phyloP scores from a whole-genome alignment of 1,140 invertebrate genomes.

The Apolygus lucorum region DNA sequence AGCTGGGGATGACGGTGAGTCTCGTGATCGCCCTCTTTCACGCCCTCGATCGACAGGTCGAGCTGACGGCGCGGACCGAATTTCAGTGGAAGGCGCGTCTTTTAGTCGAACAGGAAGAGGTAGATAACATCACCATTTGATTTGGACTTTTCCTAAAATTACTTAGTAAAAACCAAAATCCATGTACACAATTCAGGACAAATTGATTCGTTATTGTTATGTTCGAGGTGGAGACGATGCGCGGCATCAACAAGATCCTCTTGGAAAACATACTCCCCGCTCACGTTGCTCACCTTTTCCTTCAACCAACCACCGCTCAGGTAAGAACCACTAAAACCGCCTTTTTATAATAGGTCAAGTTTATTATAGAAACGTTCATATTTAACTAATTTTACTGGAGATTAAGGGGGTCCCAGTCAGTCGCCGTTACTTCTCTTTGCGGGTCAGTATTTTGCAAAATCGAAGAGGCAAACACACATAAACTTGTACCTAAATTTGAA shows the following conservation, averaged over 20 bases:
- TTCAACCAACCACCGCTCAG: slow-evolving; percentile 56
- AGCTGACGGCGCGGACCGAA: slow-evolving; percentile 77
- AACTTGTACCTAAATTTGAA: too few species aligned
- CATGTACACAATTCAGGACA: not conserved
- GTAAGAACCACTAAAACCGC: too few species aligned
- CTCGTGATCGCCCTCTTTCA: slow-evolving; percentile 55
- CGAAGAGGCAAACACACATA: too few species aligned
- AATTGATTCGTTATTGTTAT: not conserved
- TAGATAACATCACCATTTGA: too few species aligned
- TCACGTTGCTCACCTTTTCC: slow-evolving; percentile 90
- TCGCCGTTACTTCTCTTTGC: too few species aligned
- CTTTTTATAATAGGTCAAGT: too few species aligned
- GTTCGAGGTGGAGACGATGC: slow-evolving; percentile 80
- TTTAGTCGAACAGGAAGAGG: slow-evolving; percentile 84
- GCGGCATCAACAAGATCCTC: slow-evolving; percentile 87
- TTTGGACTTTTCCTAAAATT: too few species aligned
- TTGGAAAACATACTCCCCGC: slow-evolving; percentile 94
- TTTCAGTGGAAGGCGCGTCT: slow-evolving; percentile 70
- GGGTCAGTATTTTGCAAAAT: too few species aligned
- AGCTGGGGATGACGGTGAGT: slow-evolving; percentile 51
- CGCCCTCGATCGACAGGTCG: slow-evolving; percentile 73
- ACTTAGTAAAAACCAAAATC: too few species aligned
- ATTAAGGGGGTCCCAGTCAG: too few species aligned
- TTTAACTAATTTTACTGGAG: too few species aligned
- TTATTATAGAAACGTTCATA: too few species aligned